Conservation (phyloP, 2,888 invertebrate genomes). For the Ceratothoa steindachneri region DNA sequence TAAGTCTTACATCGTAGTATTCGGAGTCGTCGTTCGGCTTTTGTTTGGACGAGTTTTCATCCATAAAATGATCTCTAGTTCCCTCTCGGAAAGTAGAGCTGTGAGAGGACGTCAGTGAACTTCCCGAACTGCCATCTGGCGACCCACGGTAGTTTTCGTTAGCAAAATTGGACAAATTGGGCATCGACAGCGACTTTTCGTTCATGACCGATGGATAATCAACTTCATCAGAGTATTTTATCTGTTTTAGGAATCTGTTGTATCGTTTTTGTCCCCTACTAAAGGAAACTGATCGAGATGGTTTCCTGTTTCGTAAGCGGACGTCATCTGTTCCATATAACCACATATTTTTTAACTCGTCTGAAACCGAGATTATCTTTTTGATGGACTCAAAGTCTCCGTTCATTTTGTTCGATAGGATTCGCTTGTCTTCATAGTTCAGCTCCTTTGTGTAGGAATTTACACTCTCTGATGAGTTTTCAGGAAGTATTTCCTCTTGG, state of each 20-base stretch:
- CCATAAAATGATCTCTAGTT: background rate
- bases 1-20: background rate
- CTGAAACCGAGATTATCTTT: background rate
- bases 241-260: too few relatives aligned
- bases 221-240: background rate
- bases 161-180: background rate
- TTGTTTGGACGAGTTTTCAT: background rate
- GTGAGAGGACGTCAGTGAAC: background rate
- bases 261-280: background rate
- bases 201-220: background rate
- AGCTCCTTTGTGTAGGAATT: background rate
- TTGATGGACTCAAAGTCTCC: background rate
- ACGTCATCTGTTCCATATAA: background rate
- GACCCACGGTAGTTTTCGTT: background rate
- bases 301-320: background rate
- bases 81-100: background rate
- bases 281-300: background rate
- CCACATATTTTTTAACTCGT: constrained; percentile 6
- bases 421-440: background rate
- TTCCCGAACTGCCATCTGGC: background rate
- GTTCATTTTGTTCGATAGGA: background rate
- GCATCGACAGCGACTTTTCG: background rate
- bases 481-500: background rate
- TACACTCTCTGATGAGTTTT: background rate
- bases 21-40: background rate